phyloP scores from a whole-genome alignment of 2,113 vertebrate species.

The Takifugu bimaculatus region DNA sequence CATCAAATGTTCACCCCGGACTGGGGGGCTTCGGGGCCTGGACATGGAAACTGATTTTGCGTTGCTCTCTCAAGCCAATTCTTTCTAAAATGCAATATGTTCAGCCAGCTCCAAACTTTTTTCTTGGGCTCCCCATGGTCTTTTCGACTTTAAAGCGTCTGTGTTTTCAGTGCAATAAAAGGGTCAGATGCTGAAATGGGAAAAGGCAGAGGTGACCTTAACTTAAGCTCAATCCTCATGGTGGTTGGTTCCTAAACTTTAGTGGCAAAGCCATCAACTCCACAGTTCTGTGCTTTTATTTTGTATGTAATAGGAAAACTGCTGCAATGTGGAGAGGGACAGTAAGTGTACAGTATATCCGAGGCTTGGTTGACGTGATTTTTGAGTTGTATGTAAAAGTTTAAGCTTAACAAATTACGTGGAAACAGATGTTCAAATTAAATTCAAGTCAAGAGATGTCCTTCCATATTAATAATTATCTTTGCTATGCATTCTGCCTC shows the following conservation, averaged over 20 bases:
- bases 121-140: conserved; percentile 27
- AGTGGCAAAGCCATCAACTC: conserved; percentile 44
- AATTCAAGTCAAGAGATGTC: no score
- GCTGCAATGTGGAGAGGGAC: not conserved
- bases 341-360: not conserved
- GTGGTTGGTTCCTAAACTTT: conserved; percentile 40
- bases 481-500: no score
- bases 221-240: conserved; percentile 17
- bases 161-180: conserved; percentile 12
- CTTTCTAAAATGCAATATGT: conserved; percentile 60
- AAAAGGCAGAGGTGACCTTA: conserved; percentile 21
- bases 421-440: no score
- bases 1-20: conserved; percentile 55
- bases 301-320: not conserved
- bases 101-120: conserved; percentile 20
- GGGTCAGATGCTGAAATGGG: conserved; percentile 7
- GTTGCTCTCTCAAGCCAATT: conserved; percentile 62
- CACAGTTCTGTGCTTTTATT: conserved; percentile 1
- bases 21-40: conserved; percentile 49
- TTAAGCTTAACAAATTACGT: no score
- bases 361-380: no score
- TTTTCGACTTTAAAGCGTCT: conserved; percentile 28
- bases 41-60: conserved; percentile 70
- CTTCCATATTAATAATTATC: no score
- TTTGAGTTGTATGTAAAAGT: no score